Conservation (phyloP, 2,797 vertebrate genomes). For the Argyrosomus regius region DNA sequence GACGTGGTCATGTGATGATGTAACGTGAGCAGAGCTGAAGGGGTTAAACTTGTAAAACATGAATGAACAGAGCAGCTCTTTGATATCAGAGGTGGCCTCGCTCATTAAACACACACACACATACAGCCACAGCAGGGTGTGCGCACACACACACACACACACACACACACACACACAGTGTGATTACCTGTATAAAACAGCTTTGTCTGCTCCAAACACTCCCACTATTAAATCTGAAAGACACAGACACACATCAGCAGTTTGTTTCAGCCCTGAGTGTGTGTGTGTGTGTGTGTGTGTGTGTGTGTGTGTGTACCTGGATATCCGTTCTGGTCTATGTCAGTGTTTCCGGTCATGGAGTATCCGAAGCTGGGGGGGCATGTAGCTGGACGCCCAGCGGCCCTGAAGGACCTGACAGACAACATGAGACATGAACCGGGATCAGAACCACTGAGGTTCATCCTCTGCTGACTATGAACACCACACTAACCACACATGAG, state of each 20-base stretch:
- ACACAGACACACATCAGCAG: constrained; percentile 62
- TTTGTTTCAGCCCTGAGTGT: not conserved
- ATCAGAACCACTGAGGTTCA: no score
- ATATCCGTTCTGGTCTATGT: constrained; percentile 96
- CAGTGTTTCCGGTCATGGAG: constrained; percentile 92
- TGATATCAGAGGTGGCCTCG: constrained; percentile 57
- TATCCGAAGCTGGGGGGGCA: constrained; percentile 98
- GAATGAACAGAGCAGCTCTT: constrained; percentile 33
- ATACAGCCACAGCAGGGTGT: constrained; percentile 14
- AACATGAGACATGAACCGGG: not conserved
- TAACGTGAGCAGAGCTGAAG: not conserved
- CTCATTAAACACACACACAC: constrained; percentile 43
- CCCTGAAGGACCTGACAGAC: constrained; percentile 89
- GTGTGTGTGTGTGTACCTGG: constrained; percentile 85
- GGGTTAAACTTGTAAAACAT: constrained; percentile 5
- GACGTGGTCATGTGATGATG: no score
- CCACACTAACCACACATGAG: no score
- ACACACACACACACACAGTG: constrained; percentile 21
- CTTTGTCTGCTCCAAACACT: constrained; percentile 92
- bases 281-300: constrained; percentile 9
- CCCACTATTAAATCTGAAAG: constrained; percentile 91
- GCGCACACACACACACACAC: not conserved
- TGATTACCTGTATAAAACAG: constrained; percentile 90
- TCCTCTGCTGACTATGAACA: no score
- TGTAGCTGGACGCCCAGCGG: constrained; percentile 90